Percentiles rank a stretch among this genome's conserved stretches.
These are phyloP conservation scores for Fragum fragum DNA, from an alignment of 2,888 invertebrate genomes.

Conservation along the genomic window DNA sequence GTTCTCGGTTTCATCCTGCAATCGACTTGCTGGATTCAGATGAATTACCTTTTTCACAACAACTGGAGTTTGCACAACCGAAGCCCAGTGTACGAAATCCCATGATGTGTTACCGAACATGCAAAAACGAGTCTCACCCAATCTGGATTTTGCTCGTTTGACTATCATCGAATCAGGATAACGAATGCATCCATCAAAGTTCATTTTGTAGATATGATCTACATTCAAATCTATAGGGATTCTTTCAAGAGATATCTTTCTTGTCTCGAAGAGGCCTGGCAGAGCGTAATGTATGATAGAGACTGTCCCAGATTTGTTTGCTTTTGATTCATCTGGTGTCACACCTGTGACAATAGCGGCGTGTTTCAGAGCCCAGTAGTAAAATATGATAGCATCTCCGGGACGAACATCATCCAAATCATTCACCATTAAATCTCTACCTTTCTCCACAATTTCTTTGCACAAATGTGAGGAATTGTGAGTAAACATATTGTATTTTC, in stretches of 20 bases:
- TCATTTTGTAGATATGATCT: slow-evolving; percentile 22
- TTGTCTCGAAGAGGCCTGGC: slow-evolving; percentile 7
- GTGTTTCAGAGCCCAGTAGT: slow-evolving; percentile 42
- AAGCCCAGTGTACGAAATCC: slow-evolving; percentile 55
- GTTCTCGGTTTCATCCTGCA: background rate
- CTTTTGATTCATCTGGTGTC: slow-evolving; percentile 8
- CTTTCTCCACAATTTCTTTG: slow-evolving; percentile 30
- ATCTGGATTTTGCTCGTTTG: slow-evolving; percentile 30
- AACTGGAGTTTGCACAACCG: slow-evolving; percentile 41
- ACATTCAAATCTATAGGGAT: slow-evolving; percentile 19
- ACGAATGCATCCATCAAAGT: slow-evolving; percentile 31
- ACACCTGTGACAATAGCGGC: slow-evolving; percentile 41
- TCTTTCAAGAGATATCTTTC: slow-evolving; percentile 37
- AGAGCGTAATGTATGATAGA: slow-evolving; percentile 47
- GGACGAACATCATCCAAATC: slow-evolving; percentile 13
- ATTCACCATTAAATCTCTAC: slow-evolving; percentile 11
- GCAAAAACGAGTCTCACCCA: slow-evolving; percentile 41
- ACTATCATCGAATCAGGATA: slow-evolving; percentile 32
- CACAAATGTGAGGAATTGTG: slow-evolving; percentile 38
- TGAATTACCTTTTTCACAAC: background rate
- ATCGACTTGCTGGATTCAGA: background rate
- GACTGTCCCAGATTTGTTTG: background rate
- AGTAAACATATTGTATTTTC: slow-evolving; percentile 19
- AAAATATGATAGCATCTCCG: slow-evolving; percentile 41
- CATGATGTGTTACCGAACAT: slow-evolving; percentile 34